A percentile compares a stretch with the other conserved stretches of the same genome.
Evolutionary conservation across 1,140 invertebrate genomes (phyloP).

Genomic region (Pomacea maculata): DNA sequence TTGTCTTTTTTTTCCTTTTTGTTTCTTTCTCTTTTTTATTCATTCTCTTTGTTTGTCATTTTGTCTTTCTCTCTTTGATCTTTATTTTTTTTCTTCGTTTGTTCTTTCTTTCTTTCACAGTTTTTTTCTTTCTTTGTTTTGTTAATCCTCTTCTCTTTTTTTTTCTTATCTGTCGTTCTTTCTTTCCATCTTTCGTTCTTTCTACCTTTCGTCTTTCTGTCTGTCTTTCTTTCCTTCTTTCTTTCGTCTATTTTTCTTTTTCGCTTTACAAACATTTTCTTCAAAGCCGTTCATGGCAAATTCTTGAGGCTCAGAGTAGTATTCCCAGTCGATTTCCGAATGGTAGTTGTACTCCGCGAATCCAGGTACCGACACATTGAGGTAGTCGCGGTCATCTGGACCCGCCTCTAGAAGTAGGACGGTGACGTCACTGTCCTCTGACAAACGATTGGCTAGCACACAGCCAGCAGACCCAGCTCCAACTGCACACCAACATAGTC

Average conservation of each 20-base stretch:
- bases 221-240: background rate
- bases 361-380: slow-evolving; percentile 22
- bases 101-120: too few relatives aligned
- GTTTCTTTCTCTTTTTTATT: background rate
- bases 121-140: too few relatives aligned
- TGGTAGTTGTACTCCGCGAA: slow-evolving; percentile 14
- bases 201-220: background rate
- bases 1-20: background rate
- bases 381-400: slow-evolving; percentile 26
- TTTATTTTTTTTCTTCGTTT: too few relatives aligned
- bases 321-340: slow-evolving; percentile 23
- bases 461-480: slow-evolving; percentile 28
- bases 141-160: too few relatives aligned
- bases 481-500: slow-evolving; percentile 11
- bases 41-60: too few relatives aligned
- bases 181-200: background rate
- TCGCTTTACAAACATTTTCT: slow-evolving; percentile 2
- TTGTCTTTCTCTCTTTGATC: too few relatives aligned
- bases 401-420: slow-evolving; percentile 33
- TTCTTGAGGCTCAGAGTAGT: slow-evolving; percentile 12
- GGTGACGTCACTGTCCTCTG: slow-evolving; percentile 26
- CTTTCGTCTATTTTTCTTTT: background rate
- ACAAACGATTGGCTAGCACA: slow-evolving; percentile 29
- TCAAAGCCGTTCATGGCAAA: slow-evolving; percentile 20
- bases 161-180: too few relatives aligned